These are phyloP conservation scores for Rambutsinella grinnellia DNA, from an alignment of 2,888 invertebrate species.

Conservation along the genomic window DNA sequence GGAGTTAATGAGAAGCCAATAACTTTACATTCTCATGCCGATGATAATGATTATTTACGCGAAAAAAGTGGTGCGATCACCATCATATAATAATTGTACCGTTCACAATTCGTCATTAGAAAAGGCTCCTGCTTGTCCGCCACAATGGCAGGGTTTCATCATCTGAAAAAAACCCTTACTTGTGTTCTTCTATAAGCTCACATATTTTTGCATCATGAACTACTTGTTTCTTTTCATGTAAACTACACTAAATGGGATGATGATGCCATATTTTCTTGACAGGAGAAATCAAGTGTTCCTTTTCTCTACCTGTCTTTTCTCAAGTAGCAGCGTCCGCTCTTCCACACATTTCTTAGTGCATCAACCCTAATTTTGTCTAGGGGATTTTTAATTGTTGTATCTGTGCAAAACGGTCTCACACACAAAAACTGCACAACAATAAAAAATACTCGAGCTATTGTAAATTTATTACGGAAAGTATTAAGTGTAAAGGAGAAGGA, in stretches of 20 bases:
- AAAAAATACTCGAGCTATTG: background rate
- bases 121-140: background rate
- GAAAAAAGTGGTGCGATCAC: slow-evolving; percentile 48
- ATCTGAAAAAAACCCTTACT: background rate
- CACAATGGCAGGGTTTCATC: background rate
- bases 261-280: background rate
- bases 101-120: background rate
- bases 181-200: background rate
- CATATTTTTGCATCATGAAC: background rate
- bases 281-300: background rate
- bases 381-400: slow-evolving; percentile 34
- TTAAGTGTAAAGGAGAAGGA: slow-evolving; percentile 6
- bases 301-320: background rate
- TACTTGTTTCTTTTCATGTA: background rate
- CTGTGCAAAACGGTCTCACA: background rate
- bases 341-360: slow-evolving; percentile 2
- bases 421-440: background rate
- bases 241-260: background rate
- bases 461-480: background rate
- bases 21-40: slow-evolving; percentile 15
- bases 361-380: slow-evolving; percentile 42
- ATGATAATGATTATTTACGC: slow-evolving; percentile 32
- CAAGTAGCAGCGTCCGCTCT: no score
- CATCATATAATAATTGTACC: slow-evolving; percentile 36
- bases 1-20: background rate